These are phyloP conservation scores for Ctenomys sociabilis DNA, from an alignment of 2,113 vertebrate species.

Conservation along the genomic window DNA sequence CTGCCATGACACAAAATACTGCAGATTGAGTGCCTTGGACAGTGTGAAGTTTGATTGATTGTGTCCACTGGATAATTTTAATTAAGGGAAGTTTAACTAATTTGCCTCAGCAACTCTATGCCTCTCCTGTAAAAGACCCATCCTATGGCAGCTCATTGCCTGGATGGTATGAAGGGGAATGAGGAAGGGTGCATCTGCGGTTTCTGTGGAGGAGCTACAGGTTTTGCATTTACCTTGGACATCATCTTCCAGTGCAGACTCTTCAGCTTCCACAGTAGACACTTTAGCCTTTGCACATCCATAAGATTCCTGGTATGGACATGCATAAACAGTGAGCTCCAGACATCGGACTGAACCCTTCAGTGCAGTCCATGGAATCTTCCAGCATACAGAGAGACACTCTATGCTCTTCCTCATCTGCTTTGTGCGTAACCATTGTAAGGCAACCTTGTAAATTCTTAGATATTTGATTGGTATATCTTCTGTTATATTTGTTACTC, in stretches of 20 bases:
- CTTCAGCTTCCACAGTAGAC: background rate
- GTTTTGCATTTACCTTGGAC: background rate
- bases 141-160: background rate
- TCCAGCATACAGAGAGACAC: background rate
- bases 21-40: background rate
- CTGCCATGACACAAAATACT: background rate
- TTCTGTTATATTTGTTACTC: background rate
- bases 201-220: background rate
- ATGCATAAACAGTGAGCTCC: background rate
- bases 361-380: background rate
- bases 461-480: background rate
- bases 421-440: background rate
- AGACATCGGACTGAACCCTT: background rate
- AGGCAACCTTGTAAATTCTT: background rate
- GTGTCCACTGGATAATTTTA: background rate
- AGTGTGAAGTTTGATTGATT: background rate
- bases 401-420: background rate
- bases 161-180: background rate
- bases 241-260: background rate
- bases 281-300: background rate
- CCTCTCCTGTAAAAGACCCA: background rate
- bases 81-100: background rate
- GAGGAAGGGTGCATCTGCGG: background rate
- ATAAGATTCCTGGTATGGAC: background rate
- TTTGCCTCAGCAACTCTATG: background rate